phyloP scores from a whole-genome alignment of 2,113 vertebrate genomes.

The Nycticebus coucang region DNA sequence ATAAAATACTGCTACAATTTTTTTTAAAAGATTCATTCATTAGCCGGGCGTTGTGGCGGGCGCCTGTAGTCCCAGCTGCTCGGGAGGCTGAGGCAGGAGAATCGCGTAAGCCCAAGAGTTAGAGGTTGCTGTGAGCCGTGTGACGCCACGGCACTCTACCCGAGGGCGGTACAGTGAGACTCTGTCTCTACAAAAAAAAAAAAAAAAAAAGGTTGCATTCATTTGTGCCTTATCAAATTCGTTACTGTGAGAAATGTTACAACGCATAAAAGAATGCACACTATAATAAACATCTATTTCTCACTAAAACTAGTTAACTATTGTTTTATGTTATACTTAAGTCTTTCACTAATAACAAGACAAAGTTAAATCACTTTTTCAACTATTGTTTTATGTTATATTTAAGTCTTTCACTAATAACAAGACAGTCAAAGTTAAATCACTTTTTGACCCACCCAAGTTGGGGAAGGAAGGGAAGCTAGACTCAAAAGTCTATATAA shows the following conservation, averaged over 20 bases:
- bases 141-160: too few relatives aligned
- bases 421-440: not conserved
- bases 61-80: too few relatives aligned
- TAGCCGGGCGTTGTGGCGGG: too few relatives aligned
- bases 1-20: too few relatives aligned
- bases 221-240: not conserved
- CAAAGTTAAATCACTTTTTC: not conserved
- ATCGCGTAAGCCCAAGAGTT: too few relatives aligned
- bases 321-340: not conserved
- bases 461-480: not conserved
- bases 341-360: not conserved
- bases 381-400: not conserved
- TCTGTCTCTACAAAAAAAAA: too few relatives aligned
- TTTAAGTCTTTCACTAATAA: not conserved
- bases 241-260: not conserved
- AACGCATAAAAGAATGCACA: not conserved
- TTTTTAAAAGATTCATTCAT: too few relatives aligned
- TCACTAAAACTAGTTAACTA: not conserved
- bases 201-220: not conserved
- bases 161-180: too few relatives aligned
- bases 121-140: too few relatives aligned
- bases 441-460: not conserved
- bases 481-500: not conserved
- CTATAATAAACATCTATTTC: not conserved
- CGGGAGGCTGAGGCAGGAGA: too few relatives aligned